A percentile compares a stretch with the other conserved stretches of the same genome.
phyloP scores from a whole-genome alignment of 2,113 vertebrate genomes.

The Oplegnathus fasciatus region DNA sequence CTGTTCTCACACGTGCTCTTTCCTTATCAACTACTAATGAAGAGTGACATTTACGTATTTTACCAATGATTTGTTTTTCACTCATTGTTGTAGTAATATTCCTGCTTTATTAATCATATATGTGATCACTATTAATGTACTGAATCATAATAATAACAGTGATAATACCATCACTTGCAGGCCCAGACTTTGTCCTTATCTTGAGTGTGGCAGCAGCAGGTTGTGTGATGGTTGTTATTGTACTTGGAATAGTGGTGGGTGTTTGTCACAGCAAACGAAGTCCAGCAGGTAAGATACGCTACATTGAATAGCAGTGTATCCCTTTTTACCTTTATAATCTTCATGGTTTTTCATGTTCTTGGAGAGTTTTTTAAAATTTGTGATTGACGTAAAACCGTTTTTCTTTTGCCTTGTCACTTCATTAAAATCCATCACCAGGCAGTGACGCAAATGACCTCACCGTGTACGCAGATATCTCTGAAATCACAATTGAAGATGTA shows the following conservation, averaged over 20 bases:
- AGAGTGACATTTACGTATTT: neutral
- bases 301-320: neutral
- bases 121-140: neutral
- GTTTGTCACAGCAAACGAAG: neutral
- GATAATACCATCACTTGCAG: neutral
- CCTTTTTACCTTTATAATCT: neutral
- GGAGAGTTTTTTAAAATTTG: neutral
- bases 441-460: slow-evolving; percentile 38
- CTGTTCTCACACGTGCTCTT: neutral
- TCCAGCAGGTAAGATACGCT: neutral
- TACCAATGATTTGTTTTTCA: neutral
- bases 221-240: neutral
- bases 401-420: neutral
- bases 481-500: neutral
- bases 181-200: fast-evolving
- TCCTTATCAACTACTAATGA: neutral
- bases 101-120: neutral
- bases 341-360: neutral
- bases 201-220: neutral
- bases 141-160: neutral
- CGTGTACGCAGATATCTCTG: slow-evolving; percentile 48
- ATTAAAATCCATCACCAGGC: neutral
- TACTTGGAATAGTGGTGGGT: neutral
- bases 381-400: neutral
- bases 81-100: neutral